Percentiles rank a stretch among this genome's conserved stretches.
phyloP scores from a whole-genome alignment of 2,797 vertebrate species.

The Kryptopterus vitreolus region DNA sequence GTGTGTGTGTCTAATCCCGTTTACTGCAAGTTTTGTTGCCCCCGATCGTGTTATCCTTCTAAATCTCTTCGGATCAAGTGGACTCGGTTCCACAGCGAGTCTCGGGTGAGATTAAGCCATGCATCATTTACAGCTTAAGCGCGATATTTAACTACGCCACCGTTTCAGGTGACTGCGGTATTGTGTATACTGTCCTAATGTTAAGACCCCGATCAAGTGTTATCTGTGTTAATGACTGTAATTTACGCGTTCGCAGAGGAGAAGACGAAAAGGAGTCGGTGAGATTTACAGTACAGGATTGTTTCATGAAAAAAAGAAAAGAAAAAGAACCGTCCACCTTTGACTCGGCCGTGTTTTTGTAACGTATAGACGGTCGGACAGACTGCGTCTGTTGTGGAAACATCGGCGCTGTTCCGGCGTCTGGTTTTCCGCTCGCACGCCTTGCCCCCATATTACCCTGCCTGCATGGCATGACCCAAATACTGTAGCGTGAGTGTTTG shows the following conservation, averaged over 20 bases:
- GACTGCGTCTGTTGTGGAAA: conserved; percentile 64
- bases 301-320: too few relatives aligned
- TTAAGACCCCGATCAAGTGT: background rate
- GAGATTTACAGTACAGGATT: background rate
- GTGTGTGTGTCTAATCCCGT: conserved; percentile 66
- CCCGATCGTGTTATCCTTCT: conserved; percentile 70
- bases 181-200: background rate
- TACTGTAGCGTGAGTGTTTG: background rate
- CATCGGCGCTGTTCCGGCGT: conserved; percentile 60
- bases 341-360: background rate
- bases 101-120: conserved; percentile 45
- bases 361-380: background rate
- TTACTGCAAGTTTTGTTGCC: conserved; percentile 70
- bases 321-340: too few relatives aligned
- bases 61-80: conserved; percentile 71
- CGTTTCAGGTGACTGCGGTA: conserved; percentile 46
- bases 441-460: conserved; percentile 38
- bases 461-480: conserved; percentile 20
- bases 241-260: background rate
- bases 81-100: conserved; percentile 51
- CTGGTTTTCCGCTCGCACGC: conserved; percentile 55
- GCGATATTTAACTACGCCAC: conserved; percentile 52
- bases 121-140: conserved; percentile 42
- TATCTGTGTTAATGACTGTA: background rate
- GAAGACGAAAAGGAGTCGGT: background rate